Conservation (phyloP, 2,113 vertebrate species). For the Hydropotes inermis region DNA sequence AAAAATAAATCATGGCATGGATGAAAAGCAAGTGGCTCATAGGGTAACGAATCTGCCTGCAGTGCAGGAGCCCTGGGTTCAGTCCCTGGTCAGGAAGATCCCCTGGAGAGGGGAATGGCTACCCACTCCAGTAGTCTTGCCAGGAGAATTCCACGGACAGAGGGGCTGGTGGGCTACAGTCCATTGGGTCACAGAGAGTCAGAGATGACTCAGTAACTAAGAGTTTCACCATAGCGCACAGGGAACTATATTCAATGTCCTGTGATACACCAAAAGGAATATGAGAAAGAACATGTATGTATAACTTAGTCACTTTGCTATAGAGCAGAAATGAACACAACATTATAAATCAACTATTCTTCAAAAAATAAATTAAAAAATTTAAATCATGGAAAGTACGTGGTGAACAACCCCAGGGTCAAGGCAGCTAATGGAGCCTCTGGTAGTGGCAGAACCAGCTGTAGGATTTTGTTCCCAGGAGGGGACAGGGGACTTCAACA, state of each 20-base stretch:
- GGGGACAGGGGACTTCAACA: not conserved
- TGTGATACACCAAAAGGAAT: not conserved
- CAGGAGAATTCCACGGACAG: not conserved
- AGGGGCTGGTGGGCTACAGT: not conserved
- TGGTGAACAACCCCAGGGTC: not conserved
- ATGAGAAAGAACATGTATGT: not conserved
- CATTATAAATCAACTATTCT: not conserved
- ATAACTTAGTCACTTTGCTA: not conserved
- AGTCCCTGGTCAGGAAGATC: not conserved
- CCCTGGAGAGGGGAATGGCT: not conserved
- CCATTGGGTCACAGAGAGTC: not conserved
- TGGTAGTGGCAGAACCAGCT: fast-evolving
- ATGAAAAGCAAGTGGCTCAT: not conserved
- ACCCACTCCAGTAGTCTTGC: not conserved
- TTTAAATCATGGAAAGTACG: not conserved
- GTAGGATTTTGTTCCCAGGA: not conserved
- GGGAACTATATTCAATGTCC: not conserved
- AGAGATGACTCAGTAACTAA: not conserved
- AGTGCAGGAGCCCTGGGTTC: not conserved
- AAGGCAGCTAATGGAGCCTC: fast-evolving
- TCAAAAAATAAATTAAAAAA: not conserved
- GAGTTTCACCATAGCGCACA: not conserved
- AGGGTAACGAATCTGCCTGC: not conserved
- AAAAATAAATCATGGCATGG: not conserved
- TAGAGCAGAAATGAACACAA: not conserved